phyloP scores from a whole-genome alignment of 2,113 vertebrate species.

The Coreoperca whiteheadi region DNA sequence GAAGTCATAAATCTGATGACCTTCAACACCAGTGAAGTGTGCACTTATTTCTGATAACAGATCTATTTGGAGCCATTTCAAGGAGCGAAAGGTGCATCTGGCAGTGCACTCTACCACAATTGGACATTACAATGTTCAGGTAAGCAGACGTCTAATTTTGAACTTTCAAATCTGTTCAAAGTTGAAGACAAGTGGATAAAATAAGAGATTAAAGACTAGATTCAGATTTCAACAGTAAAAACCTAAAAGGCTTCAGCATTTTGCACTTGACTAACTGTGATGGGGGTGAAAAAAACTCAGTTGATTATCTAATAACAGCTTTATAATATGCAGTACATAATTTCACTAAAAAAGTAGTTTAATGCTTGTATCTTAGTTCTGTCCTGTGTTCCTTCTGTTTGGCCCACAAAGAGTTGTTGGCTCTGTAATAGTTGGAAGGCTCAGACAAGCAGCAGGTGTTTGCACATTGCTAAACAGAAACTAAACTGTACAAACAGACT shows the following conservation, averaged over 20 bases:
- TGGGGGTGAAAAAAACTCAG: not conserved
- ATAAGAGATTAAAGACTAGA: too few relatives aligned
- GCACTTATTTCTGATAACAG: not conserved
- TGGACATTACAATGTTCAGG: not conserved
- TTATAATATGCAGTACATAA: not conserved
- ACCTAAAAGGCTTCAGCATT: too few relatives aligned
- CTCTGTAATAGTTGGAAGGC: not conserved
- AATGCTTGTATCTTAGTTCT: not conserved
- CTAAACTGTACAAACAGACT: conserved; percentile 17
- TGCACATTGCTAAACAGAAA: conserved; percentile 5
- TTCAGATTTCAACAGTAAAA: too few relatives aligned
- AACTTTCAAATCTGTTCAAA: too few relatives aligned
- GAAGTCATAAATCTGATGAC: not conserved
- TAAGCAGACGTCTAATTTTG: not conserved
- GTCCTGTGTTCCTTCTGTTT: not conserved
- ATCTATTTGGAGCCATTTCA: not conserved
- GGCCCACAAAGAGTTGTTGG: not conserved
- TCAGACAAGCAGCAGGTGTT: conserved; percentile 22
- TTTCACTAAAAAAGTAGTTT: not conserved
- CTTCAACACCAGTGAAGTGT: not conserved
- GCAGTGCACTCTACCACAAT: too few relatives aligned
- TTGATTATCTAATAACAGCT: not conserved
- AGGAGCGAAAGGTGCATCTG: too few relatives aligned
- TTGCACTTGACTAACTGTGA: not conserved
- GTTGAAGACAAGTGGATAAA: too few relatives aligned